Evolutionary conservation across 2,797 vertebrate genomes (phyloP).

Genomic region (Sebastes matsubarae): DNA sequence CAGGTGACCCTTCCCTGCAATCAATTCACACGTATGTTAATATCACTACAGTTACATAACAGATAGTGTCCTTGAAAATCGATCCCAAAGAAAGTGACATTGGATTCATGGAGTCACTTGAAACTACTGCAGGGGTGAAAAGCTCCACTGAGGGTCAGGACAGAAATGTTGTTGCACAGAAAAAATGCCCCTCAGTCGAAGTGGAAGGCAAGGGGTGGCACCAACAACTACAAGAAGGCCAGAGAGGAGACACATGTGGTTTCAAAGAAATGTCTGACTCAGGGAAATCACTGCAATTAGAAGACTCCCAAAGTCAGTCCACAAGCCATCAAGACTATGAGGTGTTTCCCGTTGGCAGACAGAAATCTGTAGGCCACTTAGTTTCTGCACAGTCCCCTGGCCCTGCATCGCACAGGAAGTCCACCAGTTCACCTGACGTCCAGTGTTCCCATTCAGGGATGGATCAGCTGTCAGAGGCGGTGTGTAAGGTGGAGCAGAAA

Average conservation of each 20-base stretch:
- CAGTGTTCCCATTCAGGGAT: conserved; percentile 90
- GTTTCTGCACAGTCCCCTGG: conserved; percentile 77
- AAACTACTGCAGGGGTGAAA: conserved; percentile 89
- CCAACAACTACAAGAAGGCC: conserved; percentile 83
- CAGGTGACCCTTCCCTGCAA: conserved; percentile 77
- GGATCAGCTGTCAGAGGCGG: conserved; percentile 86
- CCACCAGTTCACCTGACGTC: conserved; percentile 85
- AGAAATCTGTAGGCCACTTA: conserved; percentile 44
- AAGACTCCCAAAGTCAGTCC: conserved; percentile 79
- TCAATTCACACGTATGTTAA: conserved; percentile 84
- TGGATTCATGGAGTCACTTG: conserved; percentile 93
- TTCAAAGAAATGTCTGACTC: conserved; percentile 85
- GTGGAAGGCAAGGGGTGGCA: conserved; percentile 84
- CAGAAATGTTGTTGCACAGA: conserved; percentile 83
- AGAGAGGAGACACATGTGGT: conserved; percentile 71
- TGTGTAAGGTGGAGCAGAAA: conserved; percentile 93
- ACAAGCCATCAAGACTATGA: conserved; percentile 71
- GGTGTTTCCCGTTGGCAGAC: conserved; percentile 54
- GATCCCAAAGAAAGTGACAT: conserved; percentile 77
- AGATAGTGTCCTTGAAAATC: conserved; percentile 75
- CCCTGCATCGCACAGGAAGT: conserved; percentile 87
- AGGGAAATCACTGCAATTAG: conserved; percentile 86
- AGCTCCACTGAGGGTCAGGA: conserved; percentile 89
- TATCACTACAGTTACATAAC: conserved; percentile 86
- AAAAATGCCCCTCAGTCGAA: conserved; percentile 85